Base-by-base conservation (phyloP, 2,888 invertebrate species). In the Ptychoptera contaminata region DNA sequence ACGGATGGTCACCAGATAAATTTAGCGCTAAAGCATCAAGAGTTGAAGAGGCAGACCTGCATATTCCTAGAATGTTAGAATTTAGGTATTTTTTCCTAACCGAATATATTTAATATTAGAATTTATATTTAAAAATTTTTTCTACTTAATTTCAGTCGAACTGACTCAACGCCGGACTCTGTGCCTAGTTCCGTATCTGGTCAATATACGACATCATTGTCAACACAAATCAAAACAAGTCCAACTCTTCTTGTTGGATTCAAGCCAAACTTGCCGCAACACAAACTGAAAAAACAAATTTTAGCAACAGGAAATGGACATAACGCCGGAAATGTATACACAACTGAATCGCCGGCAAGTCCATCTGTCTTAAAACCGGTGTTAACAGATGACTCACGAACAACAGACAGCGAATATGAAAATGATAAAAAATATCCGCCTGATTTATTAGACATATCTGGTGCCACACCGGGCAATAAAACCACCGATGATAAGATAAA, bases 51-150 rank as follows among this genome's bases (percentile, higher is more conserved):
- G 68, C 74, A 52, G 78, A 79, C 61, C 65, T 79, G 49, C 79
- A 80, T 55, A 79, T 79, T 61, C 79, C 79, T 10, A 68, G 70
- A 44, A 69, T 71, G 57, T 72, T 68, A 55, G 72, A 74, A 58
- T 73, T 73, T 54, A 72, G 79, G 79, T 79, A 68, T 63, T 61
- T 56, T 47, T 49, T 43, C 16, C n/a, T 40, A 32, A n/a, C n/a
- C n/a, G n/a, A n/a, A n/a, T n/a, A n/a, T 23, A 7, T 23, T 23
- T 23, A 23, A 23, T 23, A 5, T 23, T 23, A 23, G 3, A 5
- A 5, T 23, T 7, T 23, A 3, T 23, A 23, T 23, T 23, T 23
- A n/a, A n/a, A n/a, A n/a, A n/a, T n/a, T n/a, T n/a, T n/a, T n/a
- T n/a, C 46, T 49, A 45, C 62, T 60, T 54, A 61, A 65, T 48